Evolutionary conservation across 1,140 invertebrate species (phyloP), one percentile per base, ranked within the genome.

Genomic region (Calliopsis andreniformis): DNA sequence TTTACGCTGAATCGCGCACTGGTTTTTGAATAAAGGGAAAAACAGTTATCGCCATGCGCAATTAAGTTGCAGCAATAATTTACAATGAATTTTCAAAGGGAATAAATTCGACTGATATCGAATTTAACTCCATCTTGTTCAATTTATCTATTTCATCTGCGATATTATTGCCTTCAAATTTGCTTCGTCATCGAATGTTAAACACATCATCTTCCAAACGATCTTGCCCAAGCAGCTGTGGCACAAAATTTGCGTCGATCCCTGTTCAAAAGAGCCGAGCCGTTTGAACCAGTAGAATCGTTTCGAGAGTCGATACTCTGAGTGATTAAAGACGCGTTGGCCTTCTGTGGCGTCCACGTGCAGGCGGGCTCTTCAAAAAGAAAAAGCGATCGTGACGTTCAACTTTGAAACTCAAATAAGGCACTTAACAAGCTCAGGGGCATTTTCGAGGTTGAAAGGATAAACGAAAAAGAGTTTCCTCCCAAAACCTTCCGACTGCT

Each of bases 371-470:
- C 14, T 5, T 5, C 0, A n/a, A 14, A 1, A 14, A 5, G 14
- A 64, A 66, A 35, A 45, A 55, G 56, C 42, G 30, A 75, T 12
- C 28, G 62, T 64, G 43, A 56, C 73, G 73, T 66, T 55, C 53
- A 70, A 76, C 72, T 81, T 81, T 66, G 79, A 81, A 77, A 81
- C 72, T 82, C 66, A 80, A 81, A 80, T 67, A 80, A 81, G 55
- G 72, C 77, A 67, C 67, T 80, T 81, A 69, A 77, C 79, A 77
- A 82, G 66, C 71, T 79, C 71, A 66, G 79, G 71, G 66, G 59
- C 43, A 64, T 67, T 82, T 76, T 80, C 67, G 78, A 25, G 49
- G 71, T 28, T 45, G 63, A 30, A 20, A 66, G 32, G 76, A 45
- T 12, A 42, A 25, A 39, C 68, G 56, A 55, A 58, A 67, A 51